Evolutionary conservation across 1,140 invertebrate species (phyloP).

Genomic region (Bombus breviceps): DNA sequence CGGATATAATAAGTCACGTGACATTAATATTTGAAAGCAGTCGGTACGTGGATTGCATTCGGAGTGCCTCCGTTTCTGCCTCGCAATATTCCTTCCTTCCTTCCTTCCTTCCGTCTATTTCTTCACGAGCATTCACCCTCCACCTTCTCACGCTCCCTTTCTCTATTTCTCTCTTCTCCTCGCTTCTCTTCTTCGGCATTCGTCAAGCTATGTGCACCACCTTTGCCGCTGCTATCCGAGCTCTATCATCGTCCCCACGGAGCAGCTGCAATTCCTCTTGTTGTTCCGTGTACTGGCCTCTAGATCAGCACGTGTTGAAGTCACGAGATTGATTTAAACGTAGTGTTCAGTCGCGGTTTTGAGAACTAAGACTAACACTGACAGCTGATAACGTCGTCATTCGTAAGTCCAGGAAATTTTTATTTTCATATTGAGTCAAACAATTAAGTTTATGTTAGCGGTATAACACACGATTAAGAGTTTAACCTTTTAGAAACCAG

Average conservation of each 20-base stretch:
- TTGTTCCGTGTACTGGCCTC: not conserved
- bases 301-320: too few species aligned
- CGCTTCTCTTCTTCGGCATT: slow-evolving; percentile 23
- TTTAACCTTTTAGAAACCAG: too few species aligned
- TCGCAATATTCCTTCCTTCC: slow-evolving; percentile 75
- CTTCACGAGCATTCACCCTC: slow-evolving; percentile 50
- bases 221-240: slow-evolving; percentile 35
- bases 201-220: slow-evolving; percentile 33
- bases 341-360: too few species aligned
- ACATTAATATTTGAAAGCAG: slow-evolving; percentile 84
- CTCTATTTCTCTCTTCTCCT: slow-evolving; percentile 2
- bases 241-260: slow-evolving; percentile 22
- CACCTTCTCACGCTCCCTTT: not conserved
- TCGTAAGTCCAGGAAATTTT: too few species aligned
- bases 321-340: not conserved
- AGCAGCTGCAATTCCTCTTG: slow-evolving; percentile 22
- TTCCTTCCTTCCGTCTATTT: slow-evolving; percentile 66
- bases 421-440: too few species aligned
- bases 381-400: not conserved
- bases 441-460: too few species aligned
- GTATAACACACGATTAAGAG: too few species aligned
- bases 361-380: too few species aligned
- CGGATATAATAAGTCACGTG: slow-evolving; percentile 83
- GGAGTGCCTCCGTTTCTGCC: slow-evolving; percentile 70
- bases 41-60: slow-evolving; percentile 83